Conservation (phyloP, 2,888 invertebrate genomes). For the Eucriotettix oculatus region DNA sequence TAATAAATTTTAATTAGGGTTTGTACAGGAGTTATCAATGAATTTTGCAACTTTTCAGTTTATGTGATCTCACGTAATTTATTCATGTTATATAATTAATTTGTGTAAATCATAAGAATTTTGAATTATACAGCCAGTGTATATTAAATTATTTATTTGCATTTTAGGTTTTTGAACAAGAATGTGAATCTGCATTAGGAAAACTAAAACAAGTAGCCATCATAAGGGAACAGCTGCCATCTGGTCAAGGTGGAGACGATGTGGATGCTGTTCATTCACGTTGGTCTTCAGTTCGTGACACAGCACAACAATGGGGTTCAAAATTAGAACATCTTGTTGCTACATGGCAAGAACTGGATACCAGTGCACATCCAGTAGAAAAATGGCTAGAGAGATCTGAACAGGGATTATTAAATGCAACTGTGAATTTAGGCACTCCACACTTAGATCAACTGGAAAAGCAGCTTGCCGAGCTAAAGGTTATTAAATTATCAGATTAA, state of each 20-base stretch:
- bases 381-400: slow-evolving; percentile 58
- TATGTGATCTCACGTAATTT: too few relatives aligned
- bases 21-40: too few relatives aligned
- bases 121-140: too few relatives aligned
- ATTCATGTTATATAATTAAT: too few relatives aligned
- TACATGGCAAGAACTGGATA: slow-evolving; percentile 70
- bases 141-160: background rate
- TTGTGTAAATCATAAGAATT: too few relatives aligned
- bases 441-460: slow-evolving; percentile 60
- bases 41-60: too few relatives aligned
- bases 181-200: slow-evolving; percentile 59
- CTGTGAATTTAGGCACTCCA: slow-evolving; percentile 44
- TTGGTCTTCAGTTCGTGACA: slow-evolving; percentile 56
- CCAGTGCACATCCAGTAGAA: slow-evolving; percentile 56
- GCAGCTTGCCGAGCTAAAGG: slow-evolving; percentile 58
- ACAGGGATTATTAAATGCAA: slow-evolving; percentile 38
- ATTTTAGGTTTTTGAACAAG: slow-evolving; percentile 44
- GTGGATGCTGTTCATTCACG: slow-evolving; percentile 24
- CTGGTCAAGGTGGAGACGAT: slow-evolving; percentile 39
- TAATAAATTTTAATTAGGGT: too few relatives aligned
- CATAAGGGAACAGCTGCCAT: slow-evolving; percentile 56
- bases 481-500: slow-evolving; percentile 21
- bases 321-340: slow-evolving; percentile 62
- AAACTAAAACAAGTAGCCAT: slow-evolving; percentile 56
- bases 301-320: slow-evolving; percentile 57